Conservation (phyloP, 2,888 invertebrate genomes). For the Erannis defoliaria region DNA sequence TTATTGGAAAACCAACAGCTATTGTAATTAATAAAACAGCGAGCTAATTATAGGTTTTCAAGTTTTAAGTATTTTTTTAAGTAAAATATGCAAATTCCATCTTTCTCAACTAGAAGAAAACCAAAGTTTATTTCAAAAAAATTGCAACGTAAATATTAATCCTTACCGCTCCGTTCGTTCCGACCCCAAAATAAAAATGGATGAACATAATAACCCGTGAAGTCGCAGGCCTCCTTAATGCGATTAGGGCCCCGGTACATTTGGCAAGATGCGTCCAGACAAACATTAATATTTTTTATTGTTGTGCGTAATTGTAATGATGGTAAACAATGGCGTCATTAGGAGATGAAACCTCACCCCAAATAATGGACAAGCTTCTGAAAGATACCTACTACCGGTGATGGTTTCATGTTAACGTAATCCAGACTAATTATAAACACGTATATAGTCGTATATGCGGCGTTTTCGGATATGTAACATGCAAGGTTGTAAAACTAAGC, state of each 20-base stretch:
- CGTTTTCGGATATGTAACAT: no score
- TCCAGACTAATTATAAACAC: no score
- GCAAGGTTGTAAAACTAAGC: no score
- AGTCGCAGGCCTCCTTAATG: constrained; percentile 76
- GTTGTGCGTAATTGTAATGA: constrained; percentile 70
- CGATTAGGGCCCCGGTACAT: constrained; percentile 70
- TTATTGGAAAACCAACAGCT: no score
- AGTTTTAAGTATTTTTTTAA: no score
- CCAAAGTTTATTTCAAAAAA: constrained; percentile 28
- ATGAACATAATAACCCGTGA: constrained; percentile 82
- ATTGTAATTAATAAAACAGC: no score
- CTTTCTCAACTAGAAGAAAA: not conserved
- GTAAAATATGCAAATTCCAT: no score
- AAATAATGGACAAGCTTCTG: constrained; percentile 8
- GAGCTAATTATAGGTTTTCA: no score
- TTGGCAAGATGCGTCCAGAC: constrained; percentile 59
- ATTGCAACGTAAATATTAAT: constrained; percentile 54
- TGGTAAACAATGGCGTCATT: constrained; percentile 69
- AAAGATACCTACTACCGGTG: not conserved
- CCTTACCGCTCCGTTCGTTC: constrained; percentile 59
- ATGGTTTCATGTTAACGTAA: no score
- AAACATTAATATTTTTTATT: constrained; percentile 84
- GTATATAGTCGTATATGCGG: no score
- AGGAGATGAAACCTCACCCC: constrained; percentile 21
- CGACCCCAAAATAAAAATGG: constrained; percentile 74